A percentile compares a stretch with the other conserved stretches of the same genome.
Conservation (phyloP, 2,113 vertebrate species). For the Sapayoa aenigma region DNA sequence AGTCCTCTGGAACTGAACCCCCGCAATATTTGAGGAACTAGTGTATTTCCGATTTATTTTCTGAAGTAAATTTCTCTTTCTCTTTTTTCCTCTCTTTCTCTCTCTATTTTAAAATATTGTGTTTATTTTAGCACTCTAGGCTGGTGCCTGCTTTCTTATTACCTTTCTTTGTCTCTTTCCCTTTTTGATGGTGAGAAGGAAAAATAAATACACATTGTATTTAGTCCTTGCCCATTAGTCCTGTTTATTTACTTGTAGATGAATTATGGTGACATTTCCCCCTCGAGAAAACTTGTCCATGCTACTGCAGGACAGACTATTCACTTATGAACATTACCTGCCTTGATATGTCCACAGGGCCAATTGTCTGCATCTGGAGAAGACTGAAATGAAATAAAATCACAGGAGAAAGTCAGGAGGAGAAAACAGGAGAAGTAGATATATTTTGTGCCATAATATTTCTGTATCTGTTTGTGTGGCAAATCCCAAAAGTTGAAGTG, state of each 20-base stretch:
- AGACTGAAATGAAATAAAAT: neutral
- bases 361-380: neutral
- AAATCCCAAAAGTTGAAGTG: neutral
- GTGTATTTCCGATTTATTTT: neutral
- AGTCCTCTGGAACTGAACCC: no score
- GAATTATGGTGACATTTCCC: neutral
- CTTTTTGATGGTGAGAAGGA: neutral
- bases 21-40: no score
- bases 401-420: neutral
- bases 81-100: neutral
- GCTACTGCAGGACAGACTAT: neutral
- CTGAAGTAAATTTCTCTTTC: neutral
- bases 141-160: neutral
- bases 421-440: neutral
- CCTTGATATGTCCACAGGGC: neutral
- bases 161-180: neutral
- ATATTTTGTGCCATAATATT: neutral
- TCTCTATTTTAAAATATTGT: neutral
- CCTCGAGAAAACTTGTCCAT: neutral
- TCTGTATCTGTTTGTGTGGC: neutral
- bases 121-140: neutral
- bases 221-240: neutral
- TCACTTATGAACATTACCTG: neutral
- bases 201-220: neutral
- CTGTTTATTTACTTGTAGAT: neutral